Conservation (phyloP, 2,888 invertebrate species). For the Latrodectus hesperus region DNA sequence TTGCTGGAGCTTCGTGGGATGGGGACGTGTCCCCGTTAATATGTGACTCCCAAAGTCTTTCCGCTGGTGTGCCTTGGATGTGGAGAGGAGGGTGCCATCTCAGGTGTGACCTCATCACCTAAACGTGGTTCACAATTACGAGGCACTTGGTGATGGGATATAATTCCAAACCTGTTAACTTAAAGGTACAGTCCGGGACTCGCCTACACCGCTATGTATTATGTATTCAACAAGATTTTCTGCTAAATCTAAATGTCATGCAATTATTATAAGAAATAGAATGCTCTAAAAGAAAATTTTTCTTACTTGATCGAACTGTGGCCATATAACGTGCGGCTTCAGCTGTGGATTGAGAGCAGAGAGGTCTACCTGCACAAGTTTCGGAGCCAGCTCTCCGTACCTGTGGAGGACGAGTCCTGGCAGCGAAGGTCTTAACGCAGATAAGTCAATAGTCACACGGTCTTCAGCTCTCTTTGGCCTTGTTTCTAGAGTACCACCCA, state of each 20-base stretch:
- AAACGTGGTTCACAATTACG: no score
- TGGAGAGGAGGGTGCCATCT: no score
- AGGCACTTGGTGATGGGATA: no score
- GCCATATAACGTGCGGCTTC: conserved; percentile 63
- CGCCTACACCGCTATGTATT: no score
- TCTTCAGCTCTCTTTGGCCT: conserved; percentile 31
- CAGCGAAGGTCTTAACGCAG: conserved; percentile 52
- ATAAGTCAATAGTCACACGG: conserved; percentile 59
- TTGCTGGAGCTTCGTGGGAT: no score
- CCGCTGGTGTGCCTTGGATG: no score
- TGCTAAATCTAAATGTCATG: background rate
- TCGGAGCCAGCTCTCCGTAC: conserved; percentile 52
- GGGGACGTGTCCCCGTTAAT: no score
- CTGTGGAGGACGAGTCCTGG: conserved; percentile 62
- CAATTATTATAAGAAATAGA: background rate
- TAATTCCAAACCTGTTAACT: no score
- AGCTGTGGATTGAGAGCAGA: conserved; percentile 40
- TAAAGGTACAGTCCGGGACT: no score
- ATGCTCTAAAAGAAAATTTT: background rate
- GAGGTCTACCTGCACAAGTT: conserved; percentile 58
- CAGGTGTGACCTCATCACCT: no score
- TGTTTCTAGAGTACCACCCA: background rate
- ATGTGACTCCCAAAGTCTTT: no score
- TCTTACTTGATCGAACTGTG: conserved; percentile 54
- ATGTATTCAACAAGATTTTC: no score